Conservation (phyloP, 1,140 invertebrate genomes). For the Odontomachus brunneus region DNA sequence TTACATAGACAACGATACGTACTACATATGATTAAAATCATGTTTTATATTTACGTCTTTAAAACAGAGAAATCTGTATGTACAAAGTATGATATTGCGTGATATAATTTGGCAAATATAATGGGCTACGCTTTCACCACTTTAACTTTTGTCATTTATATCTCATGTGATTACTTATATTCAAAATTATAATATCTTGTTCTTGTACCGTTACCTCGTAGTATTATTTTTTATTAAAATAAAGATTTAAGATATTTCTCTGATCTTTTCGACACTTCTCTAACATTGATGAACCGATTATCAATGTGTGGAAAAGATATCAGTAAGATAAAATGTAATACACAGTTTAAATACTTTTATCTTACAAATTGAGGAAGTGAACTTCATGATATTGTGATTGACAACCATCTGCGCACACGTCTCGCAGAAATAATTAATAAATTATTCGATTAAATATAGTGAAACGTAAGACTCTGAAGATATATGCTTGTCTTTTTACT, state of each 20-base stretch:
- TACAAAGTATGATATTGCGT: conserved; percentile 17
- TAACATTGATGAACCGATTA: conserved; percentile 9
- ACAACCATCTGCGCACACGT: not conserved
- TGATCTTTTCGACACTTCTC: not conserved
- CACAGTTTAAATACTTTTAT: conserved; percentile 2
- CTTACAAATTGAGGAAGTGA: not conserved
- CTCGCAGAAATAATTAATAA: conserved; percentile 31
- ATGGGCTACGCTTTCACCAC: not conserved
- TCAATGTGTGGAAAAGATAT: conserved; percentile 19
- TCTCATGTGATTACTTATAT: conserved; percentile 8
- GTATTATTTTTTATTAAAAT: not conserved
- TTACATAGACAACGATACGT: conserved; percentile 2
- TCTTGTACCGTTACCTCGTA: not conserved
- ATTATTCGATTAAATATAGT: conserved; percentile 32
- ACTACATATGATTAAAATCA: not conserved
- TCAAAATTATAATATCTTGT: conserved; percentile 10
- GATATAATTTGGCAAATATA: conserved; percentile 30
- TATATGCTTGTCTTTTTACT: conserved; percentile 51
- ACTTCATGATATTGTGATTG: not conserved
- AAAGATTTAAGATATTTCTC: not conserved
- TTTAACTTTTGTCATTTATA: conserved; percentile 16
- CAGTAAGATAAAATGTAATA: conserved; percentile 2
- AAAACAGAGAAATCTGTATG: conserved; percentile 7
- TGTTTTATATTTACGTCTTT: conserved; percentile 27
- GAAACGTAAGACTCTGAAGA: conserved; percentile 34